A percentile compares a stretch with the other conserved stretches of the same genome.
phyloP scores from a whole-genome alignment of 1,140 invertebrate species.

The Cherax quadricarinatus region DNA sequence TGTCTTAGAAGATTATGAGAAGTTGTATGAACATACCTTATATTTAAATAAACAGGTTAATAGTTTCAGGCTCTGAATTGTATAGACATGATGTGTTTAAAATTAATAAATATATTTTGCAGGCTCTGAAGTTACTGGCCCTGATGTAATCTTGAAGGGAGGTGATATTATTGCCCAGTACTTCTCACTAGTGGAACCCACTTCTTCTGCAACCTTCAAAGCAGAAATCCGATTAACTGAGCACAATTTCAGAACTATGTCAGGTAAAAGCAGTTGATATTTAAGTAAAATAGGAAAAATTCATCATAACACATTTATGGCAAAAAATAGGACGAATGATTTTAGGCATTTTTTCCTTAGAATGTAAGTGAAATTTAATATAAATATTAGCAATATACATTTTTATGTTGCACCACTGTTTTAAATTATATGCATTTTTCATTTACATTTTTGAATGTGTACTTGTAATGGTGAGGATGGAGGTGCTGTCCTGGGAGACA shows the following conservation, averaged over 20 bases:
- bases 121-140: conserved; percentile 81
- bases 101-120: conserved; percentile 35
- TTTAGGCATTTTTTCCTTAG: no score
- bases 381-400: no score
- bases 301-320: no score
- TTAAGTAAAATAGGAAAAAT: no score
- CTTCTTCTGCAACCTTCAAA: conserved; percentile 76
- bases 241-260: conserved; percentile 81
- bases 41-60: no score
- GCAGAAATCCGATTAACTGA: conserved; percentile 84
- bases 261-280: conserved; percentile 33
- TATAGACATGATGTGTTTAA: background rate
- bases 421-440: no score
- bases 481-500: no score
- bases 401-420: no score
- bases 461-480: no score
- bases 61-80: background rate
- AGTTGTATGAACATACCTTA: background rate
- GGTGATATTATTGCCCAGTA: conserved; percentile 85
- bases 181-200: conserved; percentile 87
- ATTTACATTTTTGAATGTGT: no score
- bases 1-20: background rate
- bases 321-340: no score
- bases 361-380: no score
- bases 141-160: conserved; percentile 87